Evolutionary conservation across 2,113 vertebrate genomes (phyloP), one percentile per base, ranked within the genome.

Genomic region (Paedocypris sp.): DNA sequence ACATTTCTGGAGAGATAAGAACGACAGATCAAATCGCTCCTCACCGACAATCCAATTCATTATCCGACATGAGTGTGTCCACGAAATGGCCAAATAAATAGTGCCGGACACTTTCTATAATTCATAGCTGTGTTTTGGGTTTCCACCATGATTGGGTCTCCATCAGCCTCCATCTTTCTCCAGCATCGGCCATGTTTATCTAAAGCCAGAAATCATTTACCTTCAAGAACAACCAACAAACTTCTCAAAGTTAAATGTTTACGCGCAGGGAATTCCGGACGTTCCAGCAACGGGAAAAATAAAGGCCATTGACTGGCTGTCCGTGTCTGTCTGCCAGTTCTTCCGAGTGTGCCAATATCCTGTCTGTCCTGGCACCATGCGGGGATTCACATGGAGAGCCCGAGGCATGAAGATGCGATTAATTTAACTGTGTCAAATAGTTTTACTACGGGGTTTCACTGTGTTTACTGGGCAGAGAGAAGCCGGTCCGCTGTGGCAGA

Each of bases 61-160:
- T 68, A 58, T 7, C 11, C 7, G 25, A 32, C 39, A 25, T 6
- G 26, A 12, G 72, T 66, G 43, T 63, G 69, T 60, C 57, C 20
- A 16, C 70, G 78, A 53, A 79, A 81, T 67, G 70, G 62, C 67
- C 72, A 72, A 80, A 80, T 74, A 73, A 76, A 79, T 74, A 73
- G 75, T 45, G 54, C 35, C 54, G 3, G 19, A n/a, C 5, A 45
- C 71, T 71, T 68, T 64, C 59, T 41, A 4, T 75, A 75, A 81
- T 72, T 75, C 72, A 79, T 77, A 68, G 62, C 38, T 26, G 2
- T 61, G 72, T 73, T 74, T 71, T 52, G 72, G 76, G 74, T 73
- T 79, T 58, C 70, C 74, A 63, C 20, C 11, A 53, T 73, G 74
- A 74, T 65, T 62, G 48, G 64, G 65, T 52, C 54, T 61, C 59